Evolutionary conservation across 2,797 vertebrate genomes (phyloP).

Genomic region (Enteromius argenteus): DNA sequence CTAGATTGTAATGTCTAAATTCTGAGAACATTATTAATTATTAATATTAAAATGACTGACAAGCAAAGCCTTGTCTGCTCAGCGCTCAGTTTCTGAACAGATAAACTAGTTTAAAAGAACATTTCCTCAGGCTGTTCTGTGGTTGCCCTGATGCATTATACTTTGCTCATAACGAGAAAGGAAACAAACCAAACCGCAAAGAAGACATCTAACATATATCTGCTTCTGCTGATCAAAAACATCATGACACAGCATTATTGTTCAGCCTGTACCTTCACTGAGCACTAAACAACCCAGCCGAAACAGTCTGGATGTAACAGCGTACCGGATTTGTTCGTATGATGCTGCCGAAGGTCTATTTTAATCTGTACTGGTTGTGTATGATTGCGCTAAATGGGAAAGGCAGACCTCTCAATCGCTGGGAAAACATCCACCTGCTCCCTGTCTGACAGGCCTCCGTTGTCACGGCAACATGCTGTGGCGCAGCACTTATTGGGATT

Average conservation of each 20-base stretch:
- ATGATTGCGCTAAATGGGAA: not conserved
- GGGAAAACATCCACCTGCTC: conserved; percentile 73
- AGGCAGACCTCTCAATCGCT: conserved; percentile 64
- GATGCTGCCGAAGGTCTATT: not conserved
- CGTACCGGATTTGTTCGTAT: not conserved
- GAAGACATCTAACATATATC: conserved; percentile 6
- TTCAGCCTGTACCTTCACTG: not conserved
- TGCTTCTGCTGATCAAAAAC: conserved; percentile 9
- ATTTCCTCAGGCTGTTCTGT: conserved; percentile 9
- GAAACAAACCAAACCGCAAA: conserved; percentile 10
- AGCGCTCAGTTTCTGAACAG: not conserved
- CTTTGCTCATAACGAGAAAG: conserved; percentile 23
- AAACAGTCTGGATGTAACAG: not conserved
- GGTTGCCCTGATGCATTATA: not conserved
- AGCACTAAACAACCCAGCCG: not conserved
- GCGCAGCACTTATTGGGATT: conserved; percentile 90
- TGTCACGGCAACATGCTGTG: conserved; percentile 96
- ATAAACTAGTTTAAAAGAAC: conserved; percentile 7
- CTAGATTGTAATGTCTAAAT: not conserved
- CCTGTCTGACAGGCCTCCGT: conserved; percentile 85
- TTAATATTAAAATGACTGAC: not conserved
- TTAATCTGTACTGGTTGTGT: conserved; percentile 28
- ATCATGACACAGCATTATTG: conserved; percentile 40
- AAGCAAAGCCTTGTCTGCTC: not conserved
- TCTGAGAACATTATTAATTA: not conserved